Percentiles rank a stretch among this genome's conserved stretches.
These are phyloP conservation scores for Drosophila triauraria DNA, from an alignment of 1,140 invertebrate species.

Conservation along the genomic window DNA sequence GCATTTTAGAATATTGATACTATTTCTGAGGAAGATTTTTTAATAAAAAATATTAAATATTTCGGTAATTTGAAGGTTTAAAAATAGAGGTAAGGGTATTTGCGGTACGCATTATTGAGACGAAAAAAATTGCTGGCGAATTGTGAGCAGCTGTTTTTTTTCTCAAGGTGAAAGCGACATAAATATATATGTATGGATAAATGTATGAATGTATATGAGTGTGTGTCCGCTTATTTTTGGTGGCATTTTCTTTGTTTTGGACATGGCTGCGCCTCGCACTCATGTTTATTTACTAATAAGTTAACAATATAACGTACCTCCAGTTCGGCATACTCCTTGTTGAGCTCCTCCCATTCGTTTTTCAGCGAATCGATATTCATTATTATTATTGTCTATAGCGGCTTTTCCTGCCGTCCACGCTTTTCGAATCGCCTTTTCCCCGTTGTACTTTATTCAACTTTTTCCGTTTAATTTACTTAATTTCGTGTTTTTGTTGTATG, in stretches of 20 bases:
- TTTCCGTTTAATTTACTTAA: conserved; percentile 9
- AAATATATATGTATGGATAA: conserved; percentile 7
- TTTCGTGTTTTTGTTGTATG: conserved; percentile 37
- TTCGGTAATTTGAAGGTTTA: not conserved
- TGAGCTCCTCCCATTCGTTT: conserved; percentile 89
- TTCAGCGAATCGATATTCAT: conserved; percentile 76
- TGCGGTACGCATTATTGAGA: not conserved
- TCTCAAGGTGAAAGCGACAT: conserved; percentile 46
- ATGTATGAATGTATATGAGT: not conserved
- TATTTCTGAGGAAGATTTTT: too few relatives aligned
- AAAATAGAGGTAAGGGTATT: not conserved
- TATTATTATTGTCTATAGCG: conserved; percentile 18
- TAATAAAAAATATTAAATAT: too few relatives aligned
- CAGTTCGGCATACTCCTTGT: conserved; percentile 87
- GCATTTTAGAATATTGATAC: too few relatives aligned
- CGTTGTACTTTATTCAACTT: conserved; percentile 16
- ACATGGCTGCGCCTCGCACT: not conserved
- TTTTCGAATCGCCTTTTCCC: conserved; percentile 5
- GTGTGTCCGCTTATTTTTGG: conserved; percentile 6
- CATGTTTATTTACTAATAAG: not conserved
- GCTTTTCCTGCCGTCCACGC: conserved; percentile 16
- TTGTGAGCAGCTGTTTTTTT: conserved; percentile 58
- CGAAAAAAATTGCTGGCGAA: not conserved
- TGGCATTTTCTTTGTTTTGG: conserved; percentile 9
- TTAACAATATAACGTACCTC: conserved; percentile 86